Conservation (phyloP, 92 coral and sea anemone species). For the Zoanthus solanderi region DNA sequence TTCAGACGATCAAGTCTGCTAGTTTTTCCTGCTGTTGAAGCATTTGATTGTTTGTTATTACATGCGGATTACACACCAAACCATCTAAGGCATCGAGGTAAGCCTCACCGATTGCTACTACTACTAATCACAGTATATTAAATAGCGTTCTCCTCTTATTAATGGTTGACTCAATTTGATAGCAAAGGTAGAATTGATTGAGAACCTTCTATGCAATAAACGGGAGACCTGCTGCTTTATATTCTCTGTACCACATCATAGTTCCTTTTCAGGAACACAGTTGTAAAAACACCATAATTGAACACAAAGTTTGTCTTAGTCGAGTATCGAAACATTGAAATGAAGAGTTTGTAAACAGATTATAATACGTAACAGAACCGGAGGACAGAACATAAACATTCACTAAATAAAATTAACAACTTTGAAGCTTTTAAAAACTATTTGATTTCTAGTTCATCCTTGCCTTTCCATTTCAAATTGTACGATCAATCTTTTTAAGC, state of each 20-base stretch:
- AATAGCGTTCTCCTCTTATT: too few relatives aligned
- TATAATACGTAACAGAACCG: not conserved
- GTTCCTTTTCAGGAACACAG: not conserved
- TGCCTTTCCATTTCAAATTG: not conserved
- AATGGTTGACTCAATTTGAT: too few relatives aligned
- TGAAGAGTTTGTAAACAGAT: not conserved
- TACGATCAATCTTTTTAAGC: too few relatives aligned
- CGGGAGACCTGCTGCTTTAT: too few relatives aligned
- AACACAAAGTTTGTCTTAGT: not conserved
- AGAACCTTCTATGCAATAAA: too few relatives aligned
- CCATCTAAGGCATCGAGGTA: too few relatives aligned
- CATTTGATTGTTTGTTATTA: not conserved
- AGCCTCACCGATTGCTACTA: too few relatives aligned
- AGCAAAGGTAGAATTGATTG: too few relatives aligned
- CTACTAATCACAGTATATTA: too few relatives aligned
- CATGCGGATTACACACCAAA: not conserved
- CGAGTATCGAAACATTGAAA: not conserved
- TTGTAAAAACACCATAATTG: not conserved
- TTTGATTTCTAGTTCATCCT: not conserved
- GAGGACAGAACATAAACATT: not conserved
- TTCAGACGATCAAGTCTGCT: not conserved
- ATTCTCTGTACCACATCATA: too few relatives aligned
- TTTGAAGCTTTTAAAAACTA: not conserved
- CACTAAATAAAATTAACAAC: not conserved
- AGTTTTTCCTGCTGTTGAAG: too few relatives aligned